These are phyloP conservation scores for Fopius arisanus DNA, from an alignment of 1,140 invertebrate genomes.

Conservation along the genomic window DNA sequence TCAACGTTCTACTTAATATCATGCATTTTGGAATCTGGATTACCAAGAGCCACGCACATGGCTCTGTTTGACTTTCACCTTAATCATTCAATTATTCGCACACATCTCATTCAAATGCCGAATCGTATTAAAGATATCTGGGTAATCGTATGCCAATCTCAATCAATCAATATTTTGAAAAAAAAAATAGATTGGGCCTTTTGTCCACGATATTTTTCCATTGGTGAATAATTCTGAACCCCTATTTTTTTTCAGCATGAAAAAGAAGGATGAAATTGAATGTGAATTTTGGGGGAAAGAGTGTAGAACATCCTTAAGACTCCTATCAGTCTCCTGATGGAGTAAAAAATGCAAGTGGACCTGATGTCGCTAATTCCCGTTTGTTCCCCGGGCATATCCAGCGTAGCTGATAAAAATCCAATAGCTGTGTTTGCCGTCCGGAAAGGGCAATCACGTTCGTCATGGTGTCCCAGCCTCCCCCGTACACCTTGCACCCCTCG, in stretches of 20 bases:
- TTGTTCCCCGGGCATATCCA: not conserved
- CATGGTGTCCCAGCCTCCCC: conserved; percentile 48
- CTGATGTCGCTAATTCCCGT: conserved; percentile 23
- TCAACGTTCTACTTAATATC: not conserved
- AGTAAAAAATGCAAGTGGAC: not conserved
- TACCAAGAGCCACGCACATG: not conserved
- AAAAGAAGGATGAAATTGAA: no score
- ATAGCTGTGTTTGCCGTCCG: conserved; percentile 59
- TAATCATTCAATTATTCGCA: not conserved
- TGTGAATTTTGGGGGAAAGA: no score
- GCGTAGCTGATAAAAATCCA: conserved; percentile 55
- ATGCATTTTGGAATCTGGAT: not conserved
- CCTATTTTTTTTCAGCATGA: no score
- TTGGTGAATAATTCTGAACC: no score
- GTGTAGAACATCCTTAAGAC: no score
- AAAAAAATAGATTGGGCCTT: no score
- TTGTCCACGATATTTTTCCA: no score
- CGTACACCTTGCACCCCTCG: conserved; percentile 28
- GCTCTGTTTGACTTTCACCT: not conserved
- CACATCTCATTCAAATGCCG: not conserved
- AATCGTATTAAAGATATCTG: not conserved
- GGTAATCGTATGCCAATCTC: not conserved
- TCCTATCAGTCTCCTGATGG: not conserved
- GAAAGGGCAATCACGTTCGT: conserved; percentile 63
- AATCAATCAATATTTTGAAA: no score